Evolutionary conservation across 2,113 vertebrate species (phyloP).

Genomic region (Dromiciops gliroides): DNA sequence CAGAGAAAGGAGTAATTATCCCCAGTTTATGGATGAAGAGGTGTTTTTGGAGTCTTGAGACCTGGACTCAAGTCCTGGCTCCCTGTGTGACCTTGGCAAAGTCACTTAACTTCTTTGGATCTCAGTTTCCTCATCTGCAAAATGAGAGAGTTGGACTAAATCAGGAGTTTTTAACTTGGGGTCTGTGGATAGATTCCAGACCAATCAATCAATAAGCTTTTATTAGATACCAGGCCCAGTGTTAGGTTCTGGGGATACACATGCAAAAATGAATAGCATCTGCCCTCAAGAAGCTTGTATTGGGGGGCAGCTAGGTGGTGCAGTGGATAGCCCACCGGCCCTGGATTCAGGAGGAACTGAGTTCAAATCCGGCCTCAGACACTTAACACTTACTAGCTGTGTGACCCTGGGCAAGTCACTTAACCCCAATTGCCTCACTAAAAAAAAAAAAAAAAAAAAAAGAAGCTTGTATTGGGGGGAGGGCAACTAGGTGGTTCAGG

Average conservation of each 20-base stretch:
- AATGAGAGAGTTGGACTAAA: neutral
- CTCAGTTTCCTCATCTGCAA: neutral
- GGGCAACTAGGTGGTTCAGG: too few relatives aligned
- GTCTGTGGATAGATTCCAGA: neutral
- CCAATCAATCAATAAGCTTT: neutral
- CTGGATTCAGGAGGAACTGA: too few relatives aligned
- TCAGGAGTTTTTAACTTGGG: neutral
- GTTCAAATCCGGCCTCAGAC: too few relatives aligned
- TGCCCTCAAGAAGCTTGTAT: neutral
- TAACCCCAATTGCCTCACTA: too few relatives aligned
- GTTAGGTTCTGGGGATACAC: neutral
- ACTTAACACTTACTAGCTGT: too few relatives aligned
- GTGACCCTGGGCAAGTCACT: too few relatives aligned
- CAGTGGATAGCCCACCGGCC: too few relatives aligned
- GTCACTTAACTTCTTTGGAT: neutral
- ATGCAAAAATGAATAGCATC: neutral
- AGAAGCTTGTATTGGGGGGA: too few relatives aligned
- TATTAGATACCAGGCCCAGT: neutral
- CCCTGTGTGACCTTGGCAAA: neutral
- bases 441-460: too few relatives aligned
- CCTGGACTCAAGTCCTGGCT: too few relatives aligned
- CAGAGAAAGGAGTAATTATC: neutral
- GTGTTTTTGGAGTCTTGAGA: neutral
- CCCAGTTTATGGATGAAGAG: neutral
- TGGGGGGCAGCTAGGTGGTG: too few relatives aligned